These are phyloP conservation scores for Lepidocolaptes lacrymiger DNA, from an alignment of 2,797 vertebrate genomes.

Conservation along the genomic window DNA sequence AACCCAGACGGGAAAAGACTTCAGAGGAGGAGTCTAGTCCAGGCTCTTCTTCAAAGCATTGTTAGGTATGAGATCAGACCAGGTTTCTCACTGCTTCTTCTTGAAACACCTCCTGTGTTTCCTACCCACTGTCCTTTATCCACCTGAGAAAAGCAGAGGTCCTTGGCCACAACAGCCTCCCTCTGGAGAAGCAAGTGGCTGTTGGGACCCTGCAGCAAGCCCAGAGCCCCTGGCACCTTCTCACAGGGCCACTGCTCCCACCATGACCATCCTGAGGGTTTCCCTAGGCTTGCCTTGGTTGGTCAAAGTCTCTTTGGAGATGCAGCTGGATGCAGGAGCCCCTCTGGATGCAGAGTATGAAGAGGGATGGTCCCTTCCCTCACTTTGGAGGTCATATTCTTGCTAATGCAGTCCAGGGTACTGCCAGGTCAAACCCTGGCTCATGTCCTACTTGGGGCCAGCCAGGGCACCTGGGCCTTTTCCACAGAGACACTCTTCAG, in stretches of 20 bases:
- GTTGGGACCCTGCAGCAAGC: accelerated
- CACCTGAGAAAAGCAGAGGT: background rate
- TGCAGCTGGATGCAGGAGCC: background rate
- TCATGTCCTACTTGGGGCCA: accelerated
- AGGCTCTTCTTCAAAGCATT: background rate
- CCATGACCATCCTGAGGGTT: background rate
- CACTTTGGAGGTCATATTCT: accelerated
- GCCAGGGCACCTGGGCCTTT: background rate
- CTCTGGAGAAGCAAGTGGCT: background rate
- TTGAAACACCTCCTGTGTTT: background rate
- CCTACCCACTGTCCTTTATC: background rate
- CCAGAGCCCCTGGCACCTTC: background rate
- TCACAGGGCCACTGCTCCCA: background rate
- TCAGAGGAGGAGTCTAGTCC: background rate
- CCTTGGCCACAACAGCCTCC: background rate
- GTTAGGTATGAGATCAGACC: background rate
- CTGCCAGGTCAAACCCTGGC: background rate
- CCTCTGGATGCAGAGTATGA: background rate
- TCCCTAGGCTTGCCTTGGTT: background rate
- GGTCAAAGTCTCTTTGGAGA: background rate
- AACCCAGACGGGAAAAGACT: background rate
- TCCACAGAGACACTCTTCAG: background rate
- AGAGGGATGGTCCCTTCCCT: background rate
- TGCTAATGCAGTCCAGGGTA: background rate
- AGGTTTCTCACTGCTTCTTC: background rate